A percentile compares a stretch with the other conserved stretches of the same genome.
These are phyloP conservation scores for Aspiorhynchus laticeps DNA, from an alignment of 2,113 vertebrate species.

Conservation along the genomic window DNA sequence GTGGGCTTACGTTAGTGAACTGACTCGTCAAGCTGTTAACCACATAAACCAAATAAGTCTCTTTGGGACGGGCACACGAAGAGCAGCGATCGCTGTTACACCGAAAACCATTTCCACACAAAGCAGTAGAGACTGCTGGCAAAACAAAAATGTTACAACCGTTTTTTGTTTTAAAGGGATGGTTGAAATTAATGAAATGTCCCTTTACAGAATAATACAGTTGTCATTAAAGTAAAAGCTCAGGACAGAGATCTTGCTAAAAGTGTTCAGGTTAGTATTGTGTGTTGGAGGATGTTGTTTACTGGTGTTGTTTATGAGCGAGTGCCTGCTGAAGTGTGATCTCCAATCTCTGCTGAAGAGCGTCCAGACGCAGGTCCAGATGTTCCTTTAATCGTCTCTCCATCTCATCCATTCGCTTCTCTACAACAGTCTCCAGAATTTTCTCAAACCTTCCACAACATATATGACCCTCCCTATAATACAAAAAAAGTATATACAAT, in stretches of 20 bases:
- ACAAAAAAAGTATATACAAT: neutral
- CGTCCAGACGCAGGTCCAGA: conserved; percentile 74
- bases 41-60: neutral
- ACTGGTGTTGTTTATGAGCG: conserved; percentile 29
- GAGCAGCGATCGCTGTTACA: neutral
- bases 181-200: neutral
- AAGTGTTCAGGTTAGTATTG: neutral
- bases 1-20: neutral
- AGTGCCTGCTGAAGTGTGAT: conserved; percentile 58
- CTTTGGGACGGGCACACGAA: neutral
- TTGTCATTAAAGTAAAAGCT: neutral
- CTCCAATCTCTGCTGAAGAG: conserved; percentile 75
- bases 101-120: neutral
- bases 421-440: conserved; percentile 64
- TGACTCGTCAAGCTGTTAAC: neutral
- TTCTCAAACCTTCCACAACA: conserved; percentile 64
- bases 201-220: neutral
- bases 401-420: conserved; percentile 74
- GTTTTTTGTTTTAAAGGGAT: neutral
- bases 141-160: neutral
- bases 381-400: conserved; percentile 76
- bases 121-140: neutral
- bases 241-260: neutral
- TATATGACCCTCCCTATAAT: conserved; percentile 49
- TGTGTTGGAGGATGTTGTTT: neutral